These are phyloP conservation scores for Tachina fera DNA, from an alignment of 2,888 invertebrate genomes.

Conservation along the genomic window DNA sequence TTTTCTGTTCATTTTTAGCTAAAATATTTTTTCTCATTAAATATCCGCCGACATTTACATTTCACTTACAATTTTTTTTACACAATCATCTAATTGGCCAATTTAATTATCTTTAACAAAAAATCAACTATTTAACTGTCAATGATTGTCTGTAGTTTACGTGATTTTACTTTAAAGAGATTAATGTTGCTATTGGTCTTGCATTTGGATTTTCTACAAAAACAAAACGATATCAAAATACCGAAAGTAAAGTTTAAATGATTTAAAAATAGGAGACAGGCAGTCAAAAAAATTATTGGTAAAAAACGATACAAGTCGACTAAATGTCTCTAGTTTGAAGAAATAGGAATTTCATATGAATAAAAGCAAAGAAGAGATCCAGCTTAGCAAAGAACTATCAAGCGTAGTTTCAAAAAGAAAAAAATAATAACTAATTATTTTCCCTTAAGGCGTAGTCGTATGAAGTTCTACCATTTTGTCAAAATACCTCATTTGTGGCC, in stretches of 20 bases:
- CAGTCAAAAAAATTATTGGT: neutral
- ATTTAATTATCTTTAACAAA: conserved; percentile 69
- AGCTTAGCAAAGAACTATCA: too few relatives aligned
- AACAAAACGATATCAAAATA: conserved; percentile 8
- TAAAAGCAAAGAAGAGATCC: too few relatives aligned
- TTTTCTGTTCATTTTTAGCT: conserved; percentile 8
- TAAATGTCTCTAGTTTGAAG: neutral
- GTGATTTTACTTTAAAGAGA: conserved; percentile 67
- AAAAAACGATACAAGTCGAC: conserved; percentile 5
- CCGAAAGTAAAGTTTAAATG: conserved; percentile 19
- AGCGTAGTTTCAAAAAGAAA: too few relatives aligned
- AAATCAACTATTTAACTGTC: conserved; percentile 70
- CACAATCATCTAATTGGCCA: conserved; percentile 71
- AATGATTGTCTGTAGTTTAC: conserved; percentile 69
- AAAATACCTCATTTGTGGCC: too few relatives aligned
- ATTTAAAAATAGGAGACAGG: conserved; percentile 35
- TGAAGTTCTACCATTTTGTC: too few relatives aligned
- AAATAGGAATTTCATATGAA: neutral
- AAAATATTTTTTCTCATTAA: conserved; percentile 43
- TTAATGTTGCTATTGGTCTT: conserved; percentile 52
- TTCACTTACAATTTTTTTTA: conserved; percentile 67
- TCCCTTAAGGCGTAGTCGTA: too few relatives aligned
- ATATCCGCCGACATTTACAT: conserved; percentile 68
- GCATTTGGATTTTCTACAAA: conserved; percentile 52
- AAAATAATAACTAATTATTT: too few relatives aligned